phyloP scores from a whole-genome alignment of 2,797 vertebrate genomes.

The Limosa lapponica region DNA sequence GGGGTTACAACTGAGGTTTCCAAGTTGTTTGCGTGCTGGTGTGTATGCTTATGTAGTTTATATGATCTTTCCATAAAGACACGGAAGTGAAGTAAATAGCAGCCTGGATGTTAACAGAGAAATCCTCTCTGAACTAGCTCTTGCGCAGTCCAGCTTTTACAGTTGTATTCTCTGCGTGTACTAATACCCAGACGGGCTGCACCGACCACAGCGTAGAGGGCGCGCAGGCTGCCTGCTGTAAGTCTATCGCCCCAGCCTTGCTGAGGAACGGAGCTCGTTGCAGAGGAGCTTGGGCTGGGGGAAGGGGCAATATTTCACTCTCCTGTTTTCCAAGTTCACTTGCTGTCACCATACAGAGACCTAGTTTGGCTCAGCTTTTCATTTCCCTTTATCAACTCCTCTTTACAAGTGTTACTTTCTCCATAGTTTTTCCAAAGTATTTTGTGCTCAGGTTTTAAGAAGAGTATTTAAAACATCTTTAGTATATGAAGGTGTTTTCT shows the following conservation, averaged over 20 bases:
- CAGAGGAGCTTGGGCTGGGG: neutral
- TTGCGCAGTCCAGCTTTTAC: neutral
- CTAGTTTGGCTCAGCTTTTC: neutral
- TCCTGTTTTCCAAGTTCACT: neutral
- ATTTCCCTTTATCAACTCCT: neutral
- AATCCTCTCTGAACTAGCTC: neutral
- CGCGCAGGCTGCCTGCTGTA: neutral
- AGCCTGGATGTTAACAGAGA: neutral
- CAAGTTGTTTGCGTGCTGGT: neutral
- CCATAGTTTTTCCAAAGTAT: neutral
- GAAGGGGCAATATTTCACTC: neutral
- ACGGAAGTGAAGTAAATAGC: neutral
- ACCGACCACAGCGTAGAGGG: neutral
- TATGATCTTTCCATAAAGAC: neutral
- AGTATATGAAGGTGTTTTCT: neutral
- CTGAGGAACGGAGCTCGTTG: rapidly evolving
- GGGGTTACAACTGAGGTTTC: neutral
- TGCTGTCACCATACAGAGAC: neutral
- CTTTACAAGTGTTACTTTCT: neutral
- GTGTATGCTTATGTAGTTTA: neutral
- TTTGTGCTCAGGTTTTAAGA: neutral
- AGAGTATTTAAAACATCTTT: neutral
- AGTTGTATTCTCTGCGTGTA: neutral
- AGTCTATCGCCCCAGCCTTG: neutral
- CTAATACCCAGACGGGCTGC: rapidly evolving